Conservation (phyloP, 2,113 vertebrate species). For the Tragelaphus imberbis region DNA sequence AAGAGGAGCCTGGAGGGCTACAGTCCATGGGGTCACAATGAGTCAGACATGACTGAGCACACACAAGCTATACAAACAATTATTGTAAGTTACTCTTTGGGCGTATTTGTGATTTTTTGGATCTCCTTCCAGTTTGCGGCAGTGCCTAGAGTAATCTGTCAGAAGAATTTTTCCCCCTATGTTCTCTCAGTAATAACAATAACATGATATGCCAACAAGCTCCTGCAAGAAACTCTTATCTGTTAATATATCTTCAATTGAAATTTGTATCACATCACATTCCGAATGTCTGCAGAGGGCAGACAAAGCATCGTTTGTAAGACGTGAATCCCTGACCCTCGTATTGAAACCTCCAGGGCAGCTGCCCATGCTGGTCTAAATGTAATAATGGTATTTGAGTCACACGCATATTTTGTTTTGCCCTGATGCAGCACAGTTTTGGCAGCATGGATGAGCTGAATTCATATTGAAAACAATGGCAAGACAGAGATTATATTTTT, state of each 20-base stretch:
- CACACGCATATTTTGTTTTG: neutral
- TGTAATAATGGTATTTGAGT: neutral
- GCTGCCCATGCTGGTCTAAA: neutral
- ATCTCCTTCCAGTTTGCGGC: neutral
- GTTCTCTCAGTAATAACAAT: neutral
- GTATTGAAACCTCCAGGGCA: neutral
- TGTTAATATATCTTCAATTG: constrained; percentile 29
- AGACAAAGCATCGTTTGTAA: neutral
- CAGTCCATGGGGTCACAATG: too few species aligned
- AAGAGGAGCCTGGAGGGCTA: neutral
- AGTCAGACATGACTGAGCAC: too few species aligned
- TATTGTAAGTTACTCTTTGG: neutral
- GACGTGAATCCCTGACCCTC: neutral
- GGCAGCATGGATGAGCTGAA: neutral
- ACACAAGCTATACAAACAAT: too few species aligned
- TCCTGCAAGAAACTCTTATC: neutral
- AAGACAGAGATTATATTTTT: neutral
- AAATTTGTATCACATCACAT: neutral
- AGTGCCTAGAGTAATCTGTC: neutral
- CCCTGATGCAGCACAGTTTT: neutral
- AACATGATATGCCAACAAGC: neutral
- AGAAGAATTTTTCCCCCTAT: neutral
- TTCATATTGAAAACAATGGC: constrained; percentile 6
- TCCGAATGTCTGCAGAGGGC: neutral
- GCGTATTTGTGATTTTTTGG: neutral